Base-by-base conservation (phyloP, 2,797 vertebrate species). In the Lithobates pipiens region DNA sequence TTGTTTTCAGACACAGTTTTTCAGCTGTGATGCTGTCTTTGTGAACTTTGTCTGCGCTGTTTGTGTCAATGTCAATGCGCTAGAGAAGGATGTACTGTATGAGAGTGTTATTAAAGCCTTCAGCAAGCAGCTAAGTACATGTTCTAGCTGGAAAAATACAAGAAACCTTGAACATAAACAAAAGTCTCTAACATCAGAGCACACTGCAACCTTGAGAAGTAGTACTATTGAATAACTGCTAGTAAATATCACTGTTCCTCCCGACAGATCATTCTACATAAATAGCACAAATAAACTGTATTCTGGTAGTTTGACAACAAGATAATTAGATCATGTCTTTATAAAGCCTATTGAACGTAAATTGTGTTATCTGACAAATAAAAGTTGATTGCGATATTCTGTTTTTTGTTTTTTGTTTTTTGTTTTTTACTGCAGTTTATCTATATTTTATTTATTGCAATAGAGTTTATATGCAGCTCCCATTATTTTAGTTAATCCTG, bases 131-230 rank as follows among this genome's bases (percentile, higher is more conserved):
- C 27, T 50, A 80, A 67, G 63, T 44, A 77, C 36, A 65, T 78
- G 34, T 61, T 81, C 79, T 81, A 72, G n/a, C 36, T 79, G 54
- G 76, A 11, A 21, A 71, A 25, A 80, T 27, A 72, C 25, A 15
- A 72, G 69, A 13, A 36, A 23, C 79, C 69, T 72, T 81, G 79
- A 73, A 61, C 44, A 80, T 54, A 81, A 72, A 81, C 50, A 81
- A 73, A 32, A 72, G 32, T 23, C 10, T 34, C n/a, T 42, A 81
- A 73, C 69, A 72, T 72, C 67, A 71, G 68, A 61, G 68, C 71
- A 34, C 29, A 80, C 18, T 42, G 32, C 46, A 71, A n/a, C 50
- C 79, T 57, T 81, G 69, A 81, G 39, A 10, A 81, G 7, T 15
- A 57, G 34, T 23, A 61, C 54, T 63, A 63, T 16, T 39, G 69